Conservation (phyloP, 37 sponge, comb jelly and placozoan species). For the Haliclona indistincta region DNA sequence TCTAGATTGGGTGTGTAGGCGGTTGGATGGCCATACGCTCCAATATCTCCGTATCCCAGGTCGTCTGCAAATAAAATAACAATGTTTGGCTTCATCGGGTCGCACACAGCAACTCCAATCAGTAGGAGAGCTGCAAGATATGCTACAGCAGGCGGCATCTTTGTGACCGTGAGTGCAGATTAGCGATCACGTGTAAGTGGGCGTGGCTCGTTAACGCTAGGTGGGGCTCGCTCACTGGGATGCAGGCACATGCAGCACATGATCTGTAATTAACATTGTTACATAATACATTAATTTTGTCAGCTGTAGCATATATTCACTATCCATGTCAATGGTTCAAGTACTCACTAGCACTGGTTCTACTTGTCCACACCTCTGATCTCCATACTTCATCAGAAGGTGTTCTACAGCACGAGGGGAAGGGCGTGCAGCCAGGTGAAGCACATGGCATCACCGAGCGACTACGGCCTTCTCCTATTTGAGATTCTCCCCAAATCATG, state of each 20-base stretch:
- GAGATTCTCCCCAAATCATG: conserved; percentile 22
- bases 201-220: too few relatives aligned
- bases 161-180: too few relatives aligned
- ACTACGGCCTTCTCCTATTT: conserved; percentile 18
- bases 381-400: not conserved
- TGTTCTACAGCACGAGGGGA: conserved; percentile 64
- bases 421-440: conserved; percentile 55
- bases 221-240: too few relatives aligned
- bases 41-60: conserved; percentile 70
- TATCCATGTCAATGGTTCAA: too few relatives aligned
- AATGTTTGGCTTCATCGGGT: conserved; percentile 82
- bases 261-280: too few relatives aligned
- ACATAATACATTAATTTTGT: too few relatives aligned
- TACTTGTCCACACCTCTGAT: not conserved
- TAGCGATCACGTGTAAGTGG: too few relatives aligned
- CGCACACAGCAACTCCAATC: too few relatives aligned
- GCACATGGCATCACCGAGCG: conserved; percentile 25
- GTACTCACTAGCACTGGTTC: conserved; percentile 5
- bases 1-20: conserved; percentile 75
- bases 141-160: too few relatives aligned
- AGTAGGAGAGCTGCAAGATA: too few relatives aligned
- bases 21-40: conserved; percentile 72
- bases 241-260: too few relatives aligned
- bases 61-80: conserved; percentile 82
- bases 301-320: too few relatives aligned